A percentile compares a stretch with the other conserved stretches of the same genome.
These are phyloP conservation scores for Physeter macrocephalus DNA, from an alignment of 2,113 vertebrate species.

Conservation along the genomic window DNA sequence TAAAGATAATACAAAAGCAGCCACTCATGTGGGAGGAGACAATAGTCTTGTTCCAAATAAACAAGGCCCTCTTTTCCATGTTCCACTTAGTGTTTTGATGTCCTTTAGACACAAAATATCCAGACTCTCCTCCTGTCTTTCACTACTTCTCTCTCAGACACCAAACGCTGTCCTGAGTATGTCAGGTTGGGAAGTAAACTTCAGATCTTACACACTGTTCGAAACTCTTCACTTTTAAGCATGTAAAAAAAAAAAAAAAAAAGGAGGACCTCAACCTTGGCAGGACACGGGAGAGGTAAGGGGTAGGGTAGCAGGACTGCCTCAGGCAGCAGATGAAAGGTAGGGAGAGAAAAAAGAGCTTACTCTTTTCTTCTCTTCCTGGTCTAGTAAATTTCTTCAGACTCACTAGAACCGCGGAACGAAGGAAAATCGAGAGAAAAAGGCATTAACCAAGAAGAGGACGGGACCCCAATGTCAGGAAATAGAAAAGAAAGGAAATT, in stretches of 20 bases:
- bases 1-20: conserved; percentile 52
- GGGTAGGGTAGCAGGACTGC: neutral
- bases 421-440: neutral
- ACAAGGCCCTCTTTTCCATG: neutral
- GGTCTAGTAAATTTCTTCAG: neutral
- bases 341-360: neutral
- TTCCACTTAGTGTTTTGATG: neutral
- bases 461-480: neutral
- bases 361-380: neutral
- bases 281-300: neutral
- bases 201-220: neutral
- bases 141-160: neutral
- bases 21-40: neutral
- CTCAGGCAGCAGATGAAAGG: neutral
- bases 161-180: neutral
- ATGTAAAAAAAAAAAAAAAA: neutral
- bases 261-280: neutral
- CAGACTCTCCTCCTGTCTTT: neutral
- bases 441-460: neutral
- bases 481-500: neutral
- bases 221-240: neutral
- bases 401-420: neutral
- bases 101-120: neutral
- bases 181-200: neutral
- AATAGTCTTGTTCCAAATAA: neutral